Conservation (phyloP, 2,888 invertebrate genomes). For the Napeogenes sylphis region DNA sequence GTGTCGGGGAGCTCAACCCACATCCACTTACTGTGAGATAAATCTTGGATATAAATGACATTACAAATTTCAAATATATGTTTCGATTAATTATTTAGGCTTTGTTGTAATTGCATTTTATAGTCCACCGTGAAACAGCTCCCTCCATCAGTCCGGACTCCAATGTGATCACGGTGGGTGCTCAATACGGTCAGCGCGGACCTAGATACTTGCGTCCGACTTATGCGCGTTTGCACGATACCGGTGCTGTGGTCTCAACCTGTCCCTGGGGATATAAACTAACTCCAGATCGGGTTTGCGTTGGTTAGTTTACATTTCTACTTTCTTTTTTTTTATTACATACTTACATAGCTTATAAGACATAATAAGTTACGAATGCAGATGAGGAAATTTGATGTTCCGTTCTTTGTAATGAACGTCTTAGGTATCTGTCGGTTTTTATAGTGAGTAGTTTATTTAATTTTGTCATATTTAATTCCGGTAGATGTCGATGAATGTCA, state of each 20-base stretch:
- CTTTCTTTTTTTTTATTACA: not conserved
- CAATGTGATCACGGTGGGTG: constrained; percentile 66
- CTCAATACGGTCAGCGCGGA: constrained; percentile 65
- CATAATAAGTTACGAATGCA: no score
- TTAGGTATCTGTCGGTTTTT: no score
- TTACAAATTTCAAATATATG: not conserved
- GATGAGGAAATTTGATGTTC: no score
- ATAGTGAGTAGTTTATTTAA: no score
- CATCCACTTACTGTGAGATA: constrained; percentile 38
- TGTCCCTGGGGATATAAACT: constrained; percentile 90
- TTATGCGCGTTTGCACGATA: constrained; percentile 43
- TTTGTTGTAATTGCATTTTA: constrained; percentile 3
- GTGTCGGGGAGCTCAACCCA: constrained; percentile 44
- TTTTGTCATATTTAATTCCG: constrained; percentile 10
- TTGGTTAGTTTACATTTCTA: constrained; percentile 43
- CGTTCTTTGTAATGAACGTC: no score
- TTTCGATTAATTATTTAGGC: not conserved
- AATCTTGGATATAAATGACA: not conserved
- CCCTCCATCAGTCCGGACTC: constrained; percentile 37
- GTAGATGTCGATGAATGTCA: constrained; percentile 92
- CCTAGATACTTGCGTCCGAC: constrained; percentile 51
- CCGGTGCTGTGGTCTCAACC: constrained; percentile 46
- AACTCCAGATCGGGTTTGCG: constrained; percentile 82
- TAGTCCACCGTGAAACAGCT: constrained; percentile 15
- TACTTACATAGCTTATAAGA: not conserved